Base-by-base conservation (phyloP, 2,113 vertebrate species). In the Elanus axillaris region DNA sequence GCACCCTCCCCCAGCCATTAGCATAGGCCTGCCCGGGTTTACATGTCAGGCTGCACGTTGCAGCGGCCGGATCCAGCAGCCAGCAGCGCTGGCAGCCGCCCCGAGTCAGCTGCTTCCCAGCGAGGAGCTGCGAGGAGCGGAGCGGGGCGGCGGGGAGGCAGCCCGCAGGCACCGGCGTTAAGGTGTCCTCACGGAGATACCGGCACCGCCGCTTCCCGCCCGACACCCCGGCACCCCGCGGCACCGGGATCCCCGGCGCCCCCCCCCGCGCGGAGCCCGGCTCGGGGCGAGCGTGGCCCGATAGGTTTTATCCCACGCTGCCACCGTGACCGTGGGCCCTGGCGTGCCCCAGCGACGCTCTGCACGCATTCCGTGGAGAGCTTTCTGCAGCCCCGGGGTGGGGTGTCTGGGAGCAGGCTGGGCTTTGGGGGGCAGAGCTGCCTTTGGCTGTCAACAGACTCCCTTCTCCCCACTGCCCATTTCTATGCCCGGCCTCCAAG, bases 11-110 rank as follows among this genome's bases (percentile, higher is more conserved):
- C 96, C 93, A 55, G 85, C 32, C 3, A 97, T 96, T 97, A 97
- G 97, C 96, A 97, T 97, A 95, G 94, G 94, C 92, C 96, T 95
- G 96, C 94, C 97, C 90, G 90, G 90, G 98, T 92, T 97, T 93
- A 98, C 98, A 98, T 98, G 98, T 97, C 96, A 68, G 94, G 96
- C 97, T 92, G 98, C 98, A 98, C 98, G 98, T 98, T 98, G 98
- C 98, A 60, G 97, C 93, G 74, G 86, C 80, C 69, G 60, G 94
- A 97, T 98, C 97, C 97, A 95, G 96, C 92, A 93, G 93, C 81
- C 96, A 93, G 63, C 96, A 94, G 91, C 76, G 96, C 94, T 98
- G 98, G 98, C 98, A 55, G 76, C 67, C 86, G 47, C 97, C 97
- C 97, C 97, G 73, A 96, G 98, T 98, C 98, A 98, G 98, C 98